Percentiles rank a stretch among this genome's conserved stretches.
Conservation (phyloP, 1,140 invertebrate genomes). For the Hyles vespertilio region DNA sequence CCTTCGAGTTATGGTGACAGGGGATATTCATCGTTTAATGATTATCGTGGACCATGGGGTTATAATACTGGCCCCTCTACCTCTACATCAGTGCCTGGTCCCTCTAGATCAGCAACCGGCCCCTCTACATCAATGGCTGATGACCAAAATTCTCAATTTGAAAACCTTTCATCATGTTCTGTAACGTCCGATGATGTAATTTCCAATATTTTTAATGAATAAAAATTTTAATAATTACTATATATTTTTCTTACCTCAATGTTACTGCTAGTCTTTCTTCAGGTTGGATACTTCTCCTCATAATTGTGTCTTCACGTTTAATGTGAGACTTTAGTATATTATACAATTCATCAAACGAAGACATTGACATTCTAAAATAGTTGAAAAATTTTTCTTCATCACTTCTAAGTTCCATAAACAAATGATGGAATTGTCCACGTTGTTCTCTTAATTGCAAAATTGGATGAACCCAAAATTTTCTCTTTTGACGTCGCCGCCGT, state of each 20-base stretch:
- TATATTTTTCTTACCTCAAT: conserved; percentile 22
- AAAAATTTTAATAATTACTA: conserved; percentile 10
- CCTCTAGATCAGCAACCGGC: neutral
- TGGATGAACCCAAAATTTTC: conserved; percentile 16
- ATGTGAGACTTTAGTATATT: conserved; percentile 11
- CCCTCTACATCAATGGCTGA: conserved; percentile 13
- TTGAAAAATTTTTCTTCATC: conserved; percentile 13
- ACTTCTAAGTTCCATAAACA: conserved; percentile 9
- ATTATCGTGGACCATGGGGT: conserved; percentile 22
- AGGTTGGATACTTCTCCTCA: conserved; percentile 8
- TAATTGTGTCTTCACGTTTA: conserved; percentile 14
- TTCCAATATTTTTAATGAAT: conserved; percentile 22
- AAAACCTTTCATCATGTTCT: conserved; percentile 12
- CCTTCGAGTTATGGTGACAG: conserved; percentile 22
- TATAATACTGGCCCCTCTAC: conserved; percentile 10
- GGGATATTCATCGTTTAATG: conserved; percentile 18
- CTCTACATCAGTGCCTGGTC: conserved; percentile 11
- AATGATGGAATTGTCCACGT: conserved; percentile 1
- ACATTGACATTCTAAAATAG: conserved; percentile 15
- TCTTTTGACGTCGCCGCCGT: conserved; percentile 14
- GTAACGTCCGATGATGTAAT: conserved; percentile 14
- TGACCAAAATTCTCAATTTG: conserved; percentile 13
- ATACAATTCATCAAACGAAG: conserved; percentile 9
- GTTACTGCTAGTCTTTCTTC: conserved; percentile 18
- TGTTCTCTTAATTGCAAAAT: conserved; percentile 8